phyloP scores from a whole-genome alignment of 2,113 vertebrate genomes.

The Microcebus tavaratra region DNA sequence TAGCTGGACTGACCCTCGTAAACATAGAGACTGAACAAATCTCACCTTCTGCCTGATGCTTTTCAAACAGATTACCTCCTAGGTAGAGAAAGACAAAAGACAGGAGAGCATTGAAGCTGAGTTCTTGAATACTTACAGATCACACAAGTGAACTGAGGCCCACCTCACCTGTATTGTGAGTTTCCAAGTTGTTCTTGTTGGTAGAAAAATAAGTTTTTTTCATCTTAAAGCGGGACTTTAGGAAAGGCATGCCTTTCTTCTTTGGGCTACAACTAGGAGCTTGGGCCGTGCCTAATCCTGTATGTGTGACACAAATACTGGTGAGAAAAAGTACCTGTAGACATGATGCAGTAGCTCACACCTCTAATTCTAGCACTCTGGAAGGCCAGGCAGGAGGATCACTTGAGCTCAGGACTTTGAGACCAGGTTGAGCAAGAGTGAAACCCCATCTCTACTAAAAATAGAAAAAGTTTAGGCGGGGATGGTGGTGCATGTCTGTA shows the following conservation, averaged over 20 bases:
- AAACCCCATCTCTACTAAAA: too few species aligned
- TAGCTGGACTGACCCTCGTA: background rate
- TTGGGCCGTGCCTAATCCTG: accelerated
- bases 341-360: too few species aligned
- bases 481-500: too few species aligned
- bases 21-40: background rate
- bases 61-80: background rate
- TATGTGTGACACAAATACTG: background rate
- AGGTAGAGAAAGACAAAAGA: background rate
- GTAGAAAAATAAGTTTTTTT: background rate
- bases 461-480: too few species aligned
- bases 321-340: background rate
- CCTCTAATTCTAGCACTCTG: too few species aligned
- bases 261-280: accelerated
- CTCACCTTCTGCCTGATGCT: background rate
- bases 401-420: too few species aligned
- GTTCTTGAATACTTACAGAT: background rate
- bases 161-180: background rate
- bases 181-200: background rate
- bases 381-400: too few species aligned
- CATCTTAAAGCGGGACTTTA: background rate
- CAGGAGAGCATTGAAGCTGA: background rate
- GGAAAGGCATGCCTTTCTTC: too few species aligned
- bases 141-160: background rate
- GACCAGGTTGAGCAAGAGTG: too few species aligned